A percentile compares a stretch with the other conserved stretches of the same genome.
phyloP scores from a whole-genome alignment of 2,888 invertebrate genomes.

The Chalcis sispes region DNA sequence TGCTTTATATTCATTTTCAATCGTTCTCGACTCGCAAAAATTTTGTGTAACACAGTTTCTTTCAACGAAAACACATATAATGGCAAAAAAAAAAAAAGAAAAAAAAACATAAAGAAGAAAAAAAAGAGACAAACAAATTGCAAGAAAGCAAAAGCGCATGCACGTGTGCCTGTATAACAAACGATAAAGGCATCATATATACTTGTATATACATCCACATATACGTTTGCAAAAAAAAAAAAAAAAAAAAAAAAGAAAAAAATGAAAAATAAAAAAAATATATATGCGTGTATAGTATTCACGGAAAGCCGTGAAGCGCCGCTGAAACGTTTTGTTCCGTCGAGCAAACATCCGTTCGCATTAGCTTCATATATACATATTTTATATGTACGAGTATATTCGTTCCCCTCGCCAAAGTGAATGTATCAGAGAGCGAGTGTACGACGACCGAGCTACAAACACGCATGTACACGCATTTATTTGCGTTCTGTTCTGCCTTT shows the following conservation, averaged over 20 bases:
- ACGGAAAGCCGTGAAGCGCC: conserved; percentile 35
- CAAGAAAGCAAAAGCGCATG: not conserved
- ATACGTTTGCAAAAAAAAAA: no score
- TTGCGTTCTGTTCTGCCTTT: conserved; percentile 11
- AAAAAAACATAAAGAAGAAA: not conserved
- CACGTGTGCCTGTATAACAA: no score
- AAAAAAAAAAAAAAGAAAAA: no score
- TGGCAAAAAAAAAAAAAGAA: no score
- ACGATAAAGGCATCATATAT: no score
- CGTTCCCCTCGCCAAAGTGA: not conserved
- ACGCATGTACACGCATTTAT: conserved; percentile 13
- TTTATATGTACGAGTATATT: not conserved
- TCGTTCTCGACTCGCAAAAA: no score
- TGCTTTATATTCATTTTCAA: no score
- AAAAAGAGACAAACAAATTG: not conserved
- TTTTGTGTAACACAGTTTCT: no score
- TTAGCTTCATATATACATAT: conserved; percentile 38
- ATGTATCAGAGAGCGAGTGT: conserved; percentile 8
- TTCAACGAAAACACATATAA: no score
- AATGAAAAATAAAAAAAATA: no score
- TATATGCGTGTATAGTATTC: no score
- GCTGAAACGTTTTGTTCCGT: conserved; percentile 53
- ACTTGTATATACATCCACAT: not conserved
- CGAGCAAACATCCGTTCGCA: conserved; percentile 56
- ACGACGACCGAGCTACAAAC: conserved; percentile 7